Conservation (phyloP, 2,113 vertebrate species). For the Aptenodytes forsteri region DNA sequence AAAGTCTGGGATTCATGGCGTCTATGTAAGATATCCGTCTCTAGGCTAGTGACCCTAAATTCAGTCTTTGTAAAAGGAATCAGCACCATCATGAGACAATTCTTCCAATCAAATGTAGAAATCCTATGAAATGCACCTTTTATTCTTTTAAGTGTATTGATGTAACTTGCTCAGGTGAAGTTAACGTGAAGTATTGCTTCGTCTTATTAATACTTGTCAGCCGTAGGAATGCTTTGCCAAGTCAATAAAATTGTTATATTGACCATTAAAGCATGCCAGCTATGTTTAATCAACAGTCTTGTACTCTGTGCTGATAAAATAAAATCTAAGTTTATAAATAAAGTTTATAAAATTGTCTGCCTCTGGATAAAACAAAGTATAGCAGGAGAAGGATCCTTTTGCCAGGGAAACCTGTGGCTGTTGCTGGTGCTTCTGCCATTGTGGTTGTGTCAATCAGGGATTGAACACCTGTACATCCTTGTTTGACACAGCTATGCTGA, state of each 20-base stretch:
- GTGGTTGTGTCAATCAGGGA: background rate
- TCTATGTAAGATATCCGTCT: background rate
- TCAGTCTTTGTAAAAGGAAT: background rate
- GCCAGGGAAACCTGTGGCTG: background rate
- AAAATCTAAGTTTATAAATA: too few species aligned
- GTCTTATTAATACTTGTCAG: background rate
- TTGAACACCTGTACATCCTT: background rate
- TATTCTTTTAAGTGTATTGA: background rate
- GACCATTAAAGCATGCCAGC: background rate
- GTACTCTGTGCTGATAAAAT: background rate
- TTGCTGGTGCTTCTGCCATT: background rate
- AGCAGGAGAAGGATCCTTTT: background rate
- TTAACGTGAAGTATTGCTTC: background rate
- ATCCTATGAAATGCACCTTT: background rate
- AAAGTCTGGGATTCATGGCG: background rate
- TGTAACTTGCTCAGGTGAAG: background rate
- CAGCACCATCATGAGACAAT: background rate
- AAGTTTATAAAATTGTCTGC: background rate
- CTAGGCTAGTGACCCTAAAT: background rate
- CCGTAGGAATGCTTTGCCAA: background rate
- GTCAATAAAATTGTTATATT: background rate
- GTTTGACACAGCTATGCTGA: background rate
- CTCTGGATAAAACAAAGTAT: background rate
- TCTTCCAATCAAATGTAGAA: background rate
- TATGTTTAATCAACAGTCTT: background rate